Base-by-base conservation (phyloP, 2,113 vertebrate species). In the Pelecanoides urinatrix region DNA sequence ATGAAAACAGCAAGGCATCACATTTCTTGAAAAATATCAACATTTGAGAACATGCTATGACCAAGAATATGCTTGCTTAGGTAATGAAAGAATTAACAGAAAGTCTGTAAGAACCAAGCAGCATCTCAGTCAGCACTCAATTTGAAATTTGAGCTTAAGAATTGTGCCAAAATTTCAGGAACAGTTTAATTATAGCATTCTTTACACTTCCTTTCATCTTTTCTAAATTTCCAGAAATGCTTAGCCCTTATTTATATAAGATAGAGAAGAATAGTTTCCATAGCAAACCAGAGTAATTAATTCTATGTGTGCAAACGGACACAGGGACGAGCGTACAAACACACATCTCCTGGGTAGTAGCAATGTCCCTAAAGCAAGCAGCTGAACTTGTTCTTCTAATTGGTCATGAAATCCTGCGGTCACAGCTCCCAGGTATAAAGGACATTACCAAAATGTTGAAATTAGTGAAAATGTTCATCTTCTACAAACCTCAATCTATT, bases 261-360 rank as follows among this genome's bases (percentile, higher is more conserved):
- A 44, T 9, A 61, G 42, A 81, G 77, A 88, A 97, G 94, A 96
- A 96, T 29, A 2, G 90, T 92, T 98, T 95, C 96, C 89, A 94
- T 78, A 94, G 94, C 93, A 97, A 98, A 97, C 61, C 85, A 87
- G 56, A 94, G 88, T 75, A 94, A 92, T 85, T 90, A 96, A 93
- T 92, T 61, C 75, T 73, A 4, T 32, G 14, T 56, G 66, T 70
- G 58, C 91, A 86, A 88, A 86, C 6, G 79, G 62, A 79, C 71
- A 67, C 63, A 49, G 49, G 66, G 66, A 93, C 3, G 19, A 88
- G 34, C 6, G 1, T 21, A 44, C 13, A 56, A 22, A 83, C 38
- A 70, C 38, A 27, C 20, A 56, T 16, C 75, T 79, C 59, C 50
- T 0, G 0, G 66, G 42, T 82, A 88, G 53, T 23, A 68, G 65